phyloP scores from a whole-genome alignment of 2,888 invertebrate genomes.

The Napeogenes inachia region DNA sequence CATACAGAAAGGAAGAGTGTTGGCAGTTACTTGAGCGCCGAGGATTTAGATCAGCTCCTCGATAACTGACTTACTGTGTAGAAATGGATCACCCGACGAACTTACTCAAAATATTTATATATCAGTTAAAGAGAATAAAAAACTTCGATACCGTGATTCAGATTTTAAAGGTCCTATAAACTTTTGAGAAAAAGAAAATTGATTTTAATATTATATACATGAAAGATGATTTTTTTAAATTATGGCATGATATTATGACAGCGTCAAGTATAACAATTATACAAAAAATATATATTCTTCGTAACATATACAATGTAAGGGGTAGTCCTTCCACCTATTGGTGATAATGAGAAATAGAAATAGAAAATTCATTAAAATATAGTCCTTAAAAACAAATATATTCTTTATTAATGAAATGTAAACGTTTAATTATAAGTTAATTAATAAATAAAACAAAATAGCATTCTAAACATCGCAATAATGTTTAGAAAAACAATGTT shows the following conservation, averaged over 20 bases:
- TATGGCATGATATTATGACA: too few relatives aligned
- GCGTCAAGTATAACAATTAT: too few relatives aligned
- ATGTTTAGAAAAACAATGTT: neutral
- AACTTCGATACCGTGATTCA: constrained; percentile 51
- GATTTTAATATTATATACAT: too few relatives aligned
- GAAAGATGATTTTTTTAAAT: too few relatives aligned
- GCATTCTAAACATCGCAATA: neutral
- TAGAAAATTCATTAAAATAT: too few relatives aligned
- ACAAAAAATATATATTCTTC: too few relatives aligned
- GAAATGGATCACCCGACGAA: constrained; percentile 52
- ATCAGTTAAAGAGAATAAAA: constrained; percentile 11
- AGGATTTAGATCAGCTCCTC: constrained; percentile 56
- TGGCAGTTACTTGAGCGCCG: constrained; percentile 47
- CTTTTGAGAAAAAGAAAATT: neutral
- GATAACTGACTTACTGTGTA: constrained; percentile 62
- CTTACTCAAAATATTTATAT: constrained; percentile 12
- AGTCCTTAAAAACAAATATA: too few relatives aligned
- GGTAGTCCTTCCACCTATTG: too few relatives aligned
- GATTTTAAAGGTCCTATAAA: constrained; percentile 12
- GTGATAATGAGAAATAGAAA: too few relatives aligned
- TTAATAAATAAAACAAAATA: neutral
- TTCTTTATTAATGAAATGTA: too few relatives aligned
- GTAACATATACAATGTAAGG: too few relatives aligned
- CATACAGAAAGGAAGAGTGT: constrained; percentile 55
- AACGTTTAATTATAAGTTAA: too few relatives aligned